Evolutionary conservation across 2,113 vertebrate species (phyloP), one percentile per base, ranked within the genome.

Genomic region (Tetraodon nigroviridis): DNA sequence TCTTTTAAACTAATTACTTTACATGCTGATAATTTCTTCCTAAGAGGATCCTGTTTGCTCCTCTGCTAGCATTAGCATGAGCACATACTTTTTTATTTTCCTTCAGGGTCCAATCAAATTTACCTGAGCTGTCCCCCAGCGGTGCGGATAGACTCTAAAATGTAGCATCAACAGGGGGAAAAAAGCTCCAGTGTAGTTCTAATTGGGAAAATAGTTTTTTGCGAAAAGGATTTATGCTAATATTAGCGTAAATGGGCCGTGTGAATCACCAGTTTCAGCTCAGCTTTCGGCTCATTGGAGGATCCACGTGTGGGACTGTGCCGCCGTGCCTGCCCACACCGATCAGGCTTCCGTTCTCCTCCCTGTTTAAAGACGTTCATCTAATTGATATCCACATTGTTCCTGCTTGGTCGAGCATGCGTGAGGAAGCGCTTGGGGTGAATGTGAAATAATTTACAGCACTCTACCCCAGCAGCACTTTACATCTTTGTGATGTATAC

Each of bases 211-310:
- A 58, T 55, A 62, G 64, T 87, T 80, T 74, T n/a, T 75, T 84
- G 56, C 75, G 56, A n/a, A 61, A 61, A 67, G 77, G 82, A 89
- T 85, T 87, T 75, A 88, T 87, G 86, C 78, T 82, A 75, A 80
- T 75, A 67, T 62, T 62, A 69, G 47, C 64, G 71, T 85, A 84
- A 89, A 90, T 88, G 84, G 75, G 60, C 68, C 84, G 83, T 85
- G 84, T 86, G 83, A 75, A 71, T 47, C 58, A 80, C 73, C 75
- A 66, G 75, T 77, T 84, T 60, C 74, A 73, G 60, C 71, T 53
- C 78, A 82, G 76, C 69, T 72, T n/a, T 60, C 70, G 83, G 80
- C 81, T 85, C 82, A 81, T 65, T 83, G 79, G 67, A 81, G 76
- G 73, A 85, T 86, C 60, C 83, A 79, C 78, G 65, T 66, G 65